Percentiles rank a stretch among this genome's conserved stretches.
These are phyloP conservation scores for Terebella lapidaria DNA, from an alignment of 2,888 invertebrate species.

Conservation along the genomic window DNA sequence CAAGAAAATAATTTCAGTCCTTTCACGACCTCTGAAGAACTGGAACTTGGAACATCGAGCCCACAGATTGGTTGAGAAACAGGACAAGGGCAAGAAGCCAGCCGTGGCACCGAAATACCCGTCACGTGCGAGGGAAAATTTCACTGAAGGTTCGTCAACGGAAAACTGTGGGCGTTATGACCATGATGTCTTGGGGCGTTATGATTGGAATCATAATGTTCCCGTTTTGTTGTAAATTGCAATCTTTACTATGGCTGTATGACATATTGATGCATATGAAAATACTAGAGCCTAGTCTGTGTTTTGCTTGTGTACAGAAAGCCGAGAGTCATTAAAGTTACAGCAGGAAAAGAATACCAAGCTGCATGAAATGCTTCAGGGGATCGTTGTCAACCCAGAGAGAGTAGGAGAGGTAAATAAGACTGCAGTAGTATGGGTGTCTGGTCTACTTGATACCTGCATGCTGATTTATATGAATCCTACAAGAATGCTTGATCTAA, in stretches of 20 bases:
- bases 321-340: conserved; percentile 27
- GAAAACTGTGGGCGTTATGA: too few relatives aligned
- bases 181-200: too few relatives aligned
- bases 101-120: conserved; percentile 25
- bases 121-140: conserved; percentile 14
- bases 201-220: too few relatives aligned
- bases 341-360: conserved; percentile 25
- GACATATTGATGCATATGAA: not conserved
- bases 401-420: conserved; percentile 21
- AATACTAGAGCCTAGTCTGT: not conserved
- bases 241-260: not conserved
- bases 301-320: conserved; percentile 23
- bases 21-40: conserved; percentile 24
- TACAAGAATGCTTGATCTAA: not conserved
- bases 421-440: too few relatives aligned
- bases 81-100: conserved; percentile 19
- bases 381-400: conserved; percentile 21
- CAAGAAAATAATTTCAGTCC: conserved; percentile 10
- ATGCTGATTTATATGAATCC: not conserved
- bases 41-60: conserved; percentile 35
- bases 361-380: conserved; percentile 25
- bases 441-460: too few relatives aligned
- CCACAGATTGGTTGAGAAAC: conserved; percentile 28
- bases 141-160: too few relatives aligned
- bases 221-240: too few relatives aligned